Percentiles rank a stretch among this genome's conserved stretches.
phyloP scores from a whole-genome alignment of 2,888 invertebrate species.

The Volucella inanis region DNA sequence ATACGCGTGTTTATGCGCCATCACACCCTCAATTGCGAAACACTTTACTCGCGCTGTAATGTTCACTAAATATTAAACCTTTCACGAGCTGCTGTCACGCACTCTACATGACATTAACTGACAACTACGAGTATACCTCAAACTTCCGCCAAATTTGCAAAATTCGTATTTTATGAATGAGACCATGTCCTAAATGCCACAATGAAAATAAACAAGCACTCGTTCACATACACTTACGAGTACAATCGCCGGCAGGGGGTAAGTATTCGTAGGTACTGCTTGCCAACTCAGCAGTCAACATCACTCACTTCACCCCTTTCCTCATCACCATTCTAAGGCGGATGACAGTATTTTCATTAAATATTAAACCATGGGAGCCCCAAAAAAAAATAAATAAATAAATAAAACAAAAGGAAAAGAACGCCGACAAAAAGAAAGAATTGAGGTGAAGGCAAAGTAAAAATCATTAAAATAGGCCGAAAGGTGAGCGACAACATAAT shows the following conservation, averaged over 20 bases:
- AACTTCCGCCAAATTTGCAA: slow-evolving; percentile 30
- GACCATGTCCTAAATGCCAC: slow-evolving; percentile 62
- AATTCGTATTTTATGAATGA: slow-evolving; percentile 53
- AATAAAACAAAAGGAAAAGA: too few relatives aligned
- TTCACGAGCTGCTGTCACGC: slow-evolving; percentile 28
- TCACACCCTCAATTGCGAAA: slow-evolving; percentile 16
- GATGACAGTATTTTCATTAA: slow-evolving; percentile 64
- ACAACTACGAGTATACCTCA: slow-evolving; percentile 28
- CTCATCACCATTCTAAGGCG: slow-evolving; percentile 11
- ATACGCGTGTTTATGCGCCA: slow-evolving; percentile 28
- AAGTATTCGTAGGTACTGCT: slow-evolving; percentile 1
- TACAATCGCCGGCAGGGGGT: slow-evolving; percentile 28
- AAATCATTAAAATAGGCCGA: slow-evolving; percentile 60
- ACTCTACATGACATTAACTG: slow-evolving; percentile 49
- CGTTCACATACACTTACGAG: slow-evolving; percentile 8
- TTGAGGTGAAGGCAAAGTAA: neutral
- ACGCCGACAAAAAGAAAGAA: neutral
- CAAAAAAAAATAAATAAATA: too few relatives aligned
- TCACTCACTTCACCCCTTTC: slow-evolving; percentile 1
- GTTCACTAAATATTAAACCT: slow-evolving; percentile 2
- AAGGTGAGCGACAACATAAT: slow-evolving; percentile 64
- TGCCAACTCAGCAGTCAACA: slow-evolving; percentile 58
- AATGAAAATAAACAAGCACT: neutral
- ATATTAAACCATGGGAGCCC: slow-evolving; percentile 33
- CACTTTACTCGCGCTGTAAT: neutral